A percentile compares a stretch with the other conserved stretches of the same genome.
Evolutionary conservation across 2,113 vertebrate genomes (phyloP).

Genomic region (Taurulus bubalis): DNA sequence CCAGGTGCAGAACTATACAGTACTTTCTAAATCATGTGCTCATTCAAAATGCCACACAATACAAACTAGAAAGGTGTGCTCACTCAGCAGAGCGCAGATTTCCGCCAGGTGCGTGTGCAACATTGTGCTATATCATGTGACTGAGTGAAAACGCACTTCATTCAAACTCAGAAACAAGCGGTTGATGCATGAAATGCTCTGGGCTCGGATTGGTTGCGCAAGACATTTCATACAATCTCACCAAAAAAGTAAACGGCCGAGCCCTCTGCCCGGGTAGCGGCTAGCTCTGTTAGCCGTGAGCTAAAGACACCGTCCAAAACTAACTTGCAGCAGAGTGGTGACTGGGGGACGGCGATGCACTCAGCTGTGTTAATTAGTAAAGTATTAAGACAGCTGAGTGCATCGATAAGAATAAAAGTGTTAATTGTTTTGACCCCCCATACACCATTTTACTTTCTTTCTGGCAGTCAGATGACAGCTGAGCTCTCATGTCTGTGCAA

Average conservation of each 20-base stretch:
- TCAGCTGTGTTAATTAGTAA: neutral
- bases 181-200: neutral
- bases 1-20: slow-evolving; percentile 70
- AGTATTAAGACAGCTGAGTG: too few species aligned
- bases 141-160: too few species aligned
- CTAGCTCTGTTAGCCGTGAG: too few species aligned
- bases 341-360: too few species aligned
- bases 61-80: slow-evolving; percentile 13
- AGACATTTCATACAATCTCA: neutral
- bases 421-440: too few species aligned
- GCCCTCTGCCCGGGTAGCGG: too few species aligned
- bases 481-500: neutral
- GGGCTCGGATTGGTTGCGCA: too few species aligned
- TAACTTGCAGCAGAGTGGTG: too few species aligned
- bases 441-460: neutral
- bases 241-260: neutral
- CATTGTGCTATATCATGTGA: neutral
- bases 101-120: neutral
- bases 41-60: slow-evolving; percentile 30
- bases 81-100: neutral
- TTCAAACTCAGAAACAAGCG: too few species aligned
- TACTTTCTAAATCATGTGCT: slow-evolving; percentile 40
- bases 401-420: too few species aligned
- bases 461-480: neutral
- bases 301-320: too few species aligned